These are phyloP conservation scores for Antheraea assamensis DNA, from an alignment of 2,888 invertebrate species.

Conservation along the genomic window DNA sequence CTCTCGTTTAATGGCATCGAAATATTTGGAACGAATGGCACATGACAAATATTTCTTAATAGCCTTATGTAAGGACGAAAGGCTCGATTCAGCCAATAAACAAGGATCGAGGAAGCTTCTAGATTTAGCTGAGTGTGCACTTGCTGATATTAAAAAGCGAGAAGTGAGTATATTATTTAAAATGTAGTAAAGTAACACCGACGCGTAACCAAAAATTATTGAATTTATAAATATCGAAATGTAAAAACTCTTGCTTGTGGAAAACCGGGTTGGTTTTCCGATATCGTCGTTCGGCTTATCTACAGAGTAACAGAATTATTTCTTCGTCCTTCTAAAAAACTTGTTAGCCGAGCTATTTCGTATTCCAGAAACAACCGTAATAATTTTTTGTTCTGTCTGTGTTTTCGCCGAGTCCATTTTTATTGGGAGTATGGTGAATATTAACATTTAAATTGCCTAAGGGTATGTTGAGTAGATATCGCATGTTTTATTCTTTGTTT, in stretches of 20 bases:
- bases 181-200: neutral
- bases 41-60: constrained; percentile 76
- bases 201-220: neutral
- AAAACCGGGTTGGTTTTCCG: constrained; percentile 29
- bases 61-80: constrained; percentile 67
- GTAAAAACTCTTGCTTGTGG: constrained; percentile 8
- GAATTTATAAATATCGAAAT: neutral
- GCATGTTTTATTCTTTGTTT: neutral
- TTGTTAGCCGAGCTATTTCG: constrained; percentile 20
- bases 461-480: constrained; percentile 11
- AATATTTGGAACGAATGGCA: constrained; percentile 77
- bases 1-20: constrained; percentile 72
- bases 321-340: constrained; percentile 23
- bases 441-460: constrained; percentile 42
- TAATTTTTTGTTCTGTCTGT: constrained; percentile 32
- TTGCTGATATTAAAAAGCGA: constrained; percentile 66
- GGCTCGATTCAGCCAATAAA: constrained; percentile 69
- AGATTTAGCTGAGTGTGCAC: constrained; percentile 63
- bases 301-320: constrained; percentile 26
- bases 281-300: constrained; percentile 32
- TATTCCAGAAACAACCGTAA: constrained; percentile 22
- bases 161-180: constrained; percentile 48
- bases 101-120: constrained; percentile 62
- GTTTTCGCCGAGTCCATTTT: constrained; percentile 36
- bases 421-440: constrained; percentile 33